A percentile compares a stretch with the other conserved stretches of the same genome.
Evolutionary conservation across 2,113 vertebrate species (phyloP).

Genomic region (Lepus timidus): DNA sequence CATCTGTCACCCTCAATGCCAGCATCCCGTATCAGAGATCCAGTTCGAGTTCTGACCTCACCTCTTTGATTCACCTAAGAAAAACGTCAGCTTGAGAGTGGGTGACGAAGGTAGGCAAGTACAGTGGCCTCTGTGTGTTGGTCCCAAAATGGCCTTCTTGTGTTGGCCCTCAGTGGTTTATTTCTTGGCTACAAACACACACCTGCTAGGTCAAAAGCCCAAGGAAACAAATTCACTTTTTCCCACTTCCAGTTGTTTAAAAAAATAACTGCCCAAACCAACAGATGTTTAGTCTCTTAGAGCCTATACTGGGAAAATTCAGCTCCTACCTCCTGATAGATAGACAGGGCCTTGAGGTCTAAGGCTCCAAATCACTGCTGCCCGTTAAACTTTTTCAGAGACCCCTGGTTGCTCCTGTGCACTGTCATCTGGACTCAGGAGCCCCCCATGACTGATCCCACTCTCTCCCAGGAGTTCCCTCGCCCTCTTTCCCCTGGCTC

Average conservation of each 20-base stretch:
- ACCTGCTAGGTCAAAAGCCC: background rate
- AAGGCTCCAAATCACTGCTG: background rate
- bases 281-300: background rate
- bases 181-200: background rate
- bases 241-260: background rate
- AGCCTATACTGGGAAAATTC: background rate
- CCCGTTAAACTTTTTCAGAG: background rate
- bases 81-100: background rate
- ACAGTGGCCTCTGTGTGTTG: background rate
- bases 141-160: background rate
- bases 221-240: background rate
- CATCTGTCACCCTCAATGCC: too few species aligned
- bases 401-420: background rate
- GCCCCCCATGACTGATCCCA: background rate
- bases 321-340: background rate
- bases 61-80: background rate
- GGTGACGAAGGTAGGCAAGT: background rate
- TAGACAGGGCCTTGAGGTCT: background rate
- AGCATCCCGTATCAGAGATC: too few species aligned
- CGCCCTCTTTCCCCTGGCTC: too few species aligned
- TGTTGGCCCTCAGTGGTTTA: background rate
- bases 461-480: background rate
- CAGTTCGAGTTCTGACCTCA: too few species aligned
- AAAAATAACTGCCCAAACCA: background rate
- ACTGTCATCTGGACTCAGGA: background rate